phyloP scores from a whole-genome alignment of 2,888 invertebrate species.

The Cephus rjabovi region DNA sequence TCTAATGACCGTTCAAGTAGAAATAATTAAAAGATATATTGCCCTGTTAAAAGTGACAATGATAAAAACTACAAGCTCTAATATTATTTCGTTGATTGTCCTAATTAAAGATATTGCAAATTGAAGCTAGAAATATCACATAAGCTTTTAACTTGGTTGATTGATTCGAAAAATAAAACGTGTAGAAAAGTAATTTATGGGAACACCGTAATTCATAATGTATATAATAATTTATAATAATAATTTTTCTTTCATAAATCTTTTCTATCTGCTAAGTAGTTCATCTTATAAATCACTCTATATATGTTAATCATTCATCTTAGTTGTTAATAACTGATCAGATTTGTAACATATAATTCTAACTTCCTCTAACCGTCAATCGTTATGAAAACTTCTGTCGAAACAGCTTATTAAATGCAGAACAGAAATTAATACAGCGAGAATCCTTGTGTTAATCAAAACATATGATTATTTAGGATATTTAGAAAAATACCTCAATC shows the following conservation, averaged over 20 bases:
- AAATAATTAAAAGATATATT: too few species aligned
- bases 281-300: too few species aligned
- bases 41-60: too few species aligned
- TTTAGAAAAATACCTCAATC: not conserved
- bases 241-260: too few species aligned
- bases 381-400: not conserved
- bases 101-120: not conserved
- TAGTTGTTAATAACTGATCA: too few species aligned
- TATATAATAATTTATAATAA: too few species aligned
- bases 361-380: too few species aligned
- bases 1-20: too few species aligned
- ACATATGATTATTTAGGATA: not conserved
- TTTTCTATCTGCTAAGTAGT: too few species aligned
- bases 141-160: not conserved
- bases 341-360: too few species aligned
- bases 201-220: not conserved
- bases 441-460: not conserved
- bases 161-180: not conserved
- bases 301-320: too few species aligned
- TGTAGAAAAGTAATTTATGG: not conserved
- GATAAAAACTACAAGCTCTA: not conserved
- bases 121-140: not conserved
- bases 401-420: not conserved
- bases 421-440: not conserved
- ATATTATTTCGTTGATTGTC: not conserved